These are phyloP conservation scores for Semaprochilodus insignis DNA, from an alignment of 2,797 vertebrate genomes.

Conservation along the genomic window DNA sequence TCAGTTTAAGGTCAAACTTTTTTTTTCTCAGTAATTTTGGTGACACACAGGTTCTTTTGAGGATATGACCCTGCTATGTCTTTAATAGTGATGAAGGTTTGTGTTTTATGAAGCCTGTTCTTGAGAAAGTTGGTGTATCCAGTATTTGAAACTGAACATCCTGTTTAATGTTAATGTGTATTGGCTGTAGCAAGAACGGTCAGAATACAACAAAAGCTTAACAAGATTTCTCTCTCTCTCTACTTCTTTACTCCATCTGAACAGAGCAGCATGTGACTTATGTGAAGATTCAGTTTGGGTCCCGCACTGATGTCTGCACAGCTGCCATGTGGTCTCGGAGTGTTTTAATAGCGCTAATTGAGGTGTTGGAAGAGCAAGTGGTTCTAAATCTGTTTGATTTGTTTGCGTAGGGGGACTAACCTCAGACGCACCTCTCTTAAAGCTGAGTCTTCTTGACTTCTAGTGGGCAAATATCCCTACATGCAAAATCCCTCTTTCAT, in stretches of 20 bases:
- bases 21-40: not conserved
- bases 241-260: not conserved
- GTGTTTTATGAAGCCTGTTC: too few species aligned
- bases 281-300: not conserved
- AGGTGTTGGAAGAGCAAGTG: slow-evolving; percentile 30
- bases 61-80: not conserved
- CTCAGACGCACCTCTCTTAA: slow-evolving; percentile 19
- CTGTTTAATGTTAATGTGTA: not conserved
- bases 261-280: slow-evolving; percentile 1
- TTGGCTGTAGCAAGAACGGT: too few species aligned
- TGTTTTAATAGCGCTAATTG: slow-evolving; percentile 30
- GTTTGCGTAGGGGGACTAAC: slow-evolving; percentile 19
- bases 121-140: not conserved
- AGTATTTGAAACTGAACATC: not conserved
- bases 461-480: slow-evolving; percentile 12
- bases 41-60: not conserved
- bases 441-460: slow-evolving; percentile 1
- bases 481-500: not conserved
- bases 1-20: too few species aligned
- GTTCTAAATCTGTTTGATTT: slow-evolving; percentile 28
- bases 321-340: slow-evolving; percentile 5
- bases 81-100: not conserved
- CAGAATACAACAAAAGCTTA: too few species aligned
- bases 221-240: not conserved
- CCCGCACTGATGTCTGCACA: not conserved